Base-by-base conservation (phyloP, 2,113 vertebrate species). In the Otolemur garnettii region DNA sequence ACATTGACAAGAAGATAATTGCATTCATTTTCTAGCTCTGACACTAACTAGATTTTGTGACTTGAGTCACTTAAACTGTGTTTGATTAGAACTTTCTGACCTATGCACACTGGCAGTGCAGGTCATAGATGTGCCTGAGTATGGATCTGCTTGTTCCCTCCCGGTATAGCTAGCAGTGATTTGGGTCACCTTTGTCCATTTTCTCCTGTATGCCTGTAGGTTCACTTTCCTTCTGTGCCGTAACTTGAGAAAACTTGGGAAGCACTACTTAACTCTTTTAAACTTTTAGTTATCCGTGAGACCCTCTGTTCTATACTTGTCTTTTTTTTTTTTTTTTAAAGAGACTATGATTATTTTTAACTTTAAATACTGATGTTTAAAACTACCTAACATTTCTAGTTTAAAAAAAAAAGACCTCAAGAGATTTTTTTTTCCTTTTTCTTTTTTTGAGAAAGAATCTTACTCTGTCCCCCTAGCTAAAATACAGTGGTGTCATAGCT, bases 291-390 rank as follows among this genome's bases (percentile, higher is more conserved):
- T 85, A 68, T 45, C 66, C 75, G 13, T 74, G 78, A 93, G 82
- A 71, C 22, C 19, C 24, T 55, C 91, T 94, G 42, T 69, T 60
- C 64, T 45, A 89, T 0, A 38, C 13, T 26, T 28, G 45, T 85
- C 28, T 26, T 87, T 83, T 95, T 91, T 78, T n/a, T n/a, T 72
- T 4, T n/a, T 78, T 72, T 4, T 33, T 66, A 38, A 95, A 94
- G 24, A 94, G 35, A 91, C 15, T 90, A 5, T 72, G 81, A 45
- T 91, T 95, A 87, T 72, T 88, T 97, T 97, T 95, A 81, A 97
- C 74, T 87, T 95, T 91, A 94, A 96, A 85, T 89, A 82, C 26
- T 50, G 38, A 92, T 26, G 5, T 95, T 89, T 94, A 92, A 96
- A 91, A 71, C 82, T 87, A 92, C 35, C 75, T 90, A 71, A 62